Percentiles rank a stretch among this genome's conserved stretches.
These are phyloP conservation scores for Bothrops jararaca DNA, from an alignment of 2,113 vertebrate genomes.

Conservation along the genomic window DNA sequence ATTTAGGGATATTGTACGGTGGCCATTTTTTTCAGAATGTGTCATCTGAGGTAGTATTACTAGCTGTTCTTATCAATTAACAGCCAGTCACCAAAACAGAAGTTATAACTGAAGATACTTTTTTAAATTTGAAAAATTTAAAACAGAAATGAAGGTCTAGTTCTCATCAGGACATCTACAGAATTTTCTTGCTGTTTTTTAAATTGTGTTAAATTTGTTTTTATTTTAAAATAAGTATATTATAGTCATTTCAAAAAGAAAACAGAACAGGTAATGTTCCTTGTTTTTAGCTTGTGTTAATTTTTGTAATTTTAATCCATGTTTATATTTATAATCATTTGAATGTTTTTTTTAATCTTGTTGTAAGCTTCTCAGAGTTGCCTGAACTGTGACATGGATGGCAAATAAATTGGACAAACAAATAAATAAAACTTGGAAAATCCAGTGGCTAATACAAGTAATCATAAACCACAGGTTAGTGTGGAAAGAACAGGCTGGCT, in stretches of 20 bases:
- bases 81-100: neutral
- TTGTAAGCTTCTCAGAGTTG: neutral
- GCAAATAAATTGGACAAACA: neutral
- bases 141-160: neutral
- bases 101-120: neutral
- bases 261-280: neutral
- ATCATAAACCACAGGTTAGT: neutral
- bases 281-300: neutral
- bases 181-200: neutral
- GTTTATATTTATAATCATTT: neutral
- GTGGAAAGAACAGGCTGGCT: neutral
- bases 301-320: neutral
- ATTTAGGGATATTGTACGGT: neutral
- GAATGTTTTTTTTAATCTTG: neutral
- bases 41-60: neutral
- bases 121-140: neutral
- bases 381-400: neutral
- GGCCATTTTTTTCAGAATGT: neutral
- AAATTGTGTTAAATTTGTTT: neutral
- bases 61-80: neutral
- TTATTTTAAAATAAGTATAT: neutral
- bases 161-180: neutral
- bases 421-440: neutral
- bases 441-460: neutral
- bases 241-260: neutral